Base-by-base conservation (phyloP, 1,140 invertebrate genomes). In the Cherax destructor region DNA sequence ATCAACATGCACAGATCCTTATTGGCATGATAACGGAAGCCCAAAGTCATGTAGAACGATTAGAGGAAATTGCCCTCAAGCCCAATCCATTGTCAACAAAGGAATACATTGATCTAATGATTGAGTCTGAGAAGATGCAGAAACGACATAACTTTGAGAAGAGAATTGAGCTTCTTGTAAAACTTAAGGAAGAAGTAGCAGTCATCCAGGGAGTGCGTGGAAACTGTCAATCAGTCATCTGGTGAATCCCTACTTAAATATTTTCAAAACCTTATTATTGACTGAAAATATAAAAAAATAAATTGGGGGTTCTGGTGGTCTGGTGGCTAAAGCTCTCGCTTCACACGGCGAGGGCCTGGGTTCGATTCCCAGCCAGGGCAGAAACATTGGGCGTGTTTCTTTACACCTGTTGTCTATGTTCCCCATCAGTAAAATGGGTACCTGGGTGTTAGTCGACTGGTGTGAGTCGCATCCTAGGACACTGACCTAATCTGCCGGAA, bases 101-200 rank as follows among this genome's bases (percentile, higher is more conserved):
- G 59, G 86, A 88, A 50, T 88, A 88, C 59, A 88, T 88, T 80
- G 86, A 88, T 30, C 77, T 88, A n/a, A 88, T 88, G 86, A 88
- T 88, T 47, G 86, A 88, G 59, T 88, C 86, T 16, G 86, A 88
- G 50, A 80, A 88, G 86, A 79, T 80, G 59, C 86, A 88, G 56
- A 80, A 80, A 80, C 30, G 77, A 1, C 86, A 87, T 41, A 87
- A 87, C 50, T 87, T 87, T 56, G 18, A 30, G n/a, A 87, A 87
- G 47, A 87, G 86, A 18, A 87, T 87, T 79, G n/a, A 87, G 13
- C 61, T 87, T 74, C 52, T 87, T 30, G 10, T 59, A 1, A 87
- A 77, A 41, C 52, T 87, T 24, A 87, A 87, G 61, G 76, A 87
- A 61, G 86, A 87, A 41, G 86, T 87, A 6, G 52, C 50, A 4